Base-by-base conservation (phyloP, 2,113 vertebrate genomes). In the Xiphophorus couchianus region DNA sequence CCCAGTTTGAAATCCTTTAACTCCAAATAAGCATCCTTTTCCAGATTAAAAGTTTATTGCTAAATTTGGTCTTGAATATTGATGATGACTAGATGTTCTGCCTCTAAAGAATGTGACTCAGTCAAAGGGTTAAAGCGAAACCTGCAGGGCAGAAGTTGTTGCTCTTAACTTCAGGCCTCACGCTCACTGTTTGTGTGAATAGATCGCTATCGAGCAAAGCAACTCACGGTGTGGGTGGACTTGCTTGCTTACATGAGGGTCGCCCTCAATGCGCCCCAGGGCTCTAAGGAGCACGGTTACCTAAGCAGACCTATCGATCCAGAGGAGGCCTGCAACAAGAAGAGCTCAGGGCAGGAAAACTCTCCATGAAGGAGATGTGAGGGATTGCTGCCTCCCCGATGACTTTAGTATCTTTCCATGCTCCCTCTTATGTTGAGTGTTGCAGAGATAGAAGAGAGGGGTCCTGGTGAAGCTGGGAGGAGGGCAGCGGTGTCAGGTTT, bases 281-380 rank as follows among this genome's bases (percentile, higher is more conserved):
- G 63, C 73, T 71, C 58, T 51, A 39, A 82, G 64, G 80, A 83
- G 81, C 89, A 65, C 69, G 29, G 61, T 82, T 86, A 80, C 80
- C 74, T 76, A 31, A 86, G 80, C 68, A 89, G 86, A 86, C 71
- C 80, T 67, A 90, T 89, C 51, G 86, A 93, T 86, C 81, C 25
- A 60, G 33, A 66, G 44, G 76, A 62, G 48, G 58, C 76, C 28
- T 79, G 62, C 74, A 81, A 86, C 77, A 83, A 71, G 78, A 84
- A 78, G 70, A 74, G 77, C 83, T 78, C 67, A 64, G 84, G 48
- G 78, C 80, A 71, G 73, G 83, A 80, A 75, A 64, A 69, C 63
- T 48, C 73, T 80, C 68, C 71, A 48, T 51, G 66, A 73, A 66
- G 79, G 62, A 74, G 51, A 80, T 74, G 35, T 74, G 44, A 74